Evolutionary conservation across 2,888 invertebrate species (phyloP).

Genomic region (Caenorhabditis sp.): DNA sequence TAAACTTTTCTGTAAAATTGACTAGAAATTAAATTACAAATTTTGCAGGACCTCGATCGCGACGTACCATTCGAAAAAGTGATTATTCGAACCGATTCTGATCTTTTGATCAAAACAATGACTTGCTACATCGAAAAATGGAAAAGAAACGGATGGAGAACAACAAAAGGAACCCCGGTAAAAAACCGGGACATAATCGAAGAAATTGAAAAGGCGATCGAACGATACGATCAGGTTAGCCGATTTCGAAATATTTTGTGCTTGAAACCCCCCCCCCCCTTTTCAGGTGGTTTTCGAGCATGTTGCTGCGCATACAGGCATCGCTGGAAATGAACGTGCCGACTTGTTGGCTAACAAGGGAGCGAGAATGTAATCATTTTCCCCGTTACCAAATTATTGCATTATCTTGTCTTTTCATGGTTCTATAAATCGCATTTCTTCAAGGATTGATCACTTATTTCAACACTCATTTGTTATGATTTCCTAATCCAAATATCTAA

Average conservation of each 20-base stretch:
- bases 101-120: slow-evolving; percentile 82
- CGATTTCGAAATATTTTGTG: not conserved
- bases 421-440: no score
- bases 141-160: slow-evolving; percentile 81
- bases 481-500: not conserved
- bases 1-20: no score
- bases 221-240: no score
- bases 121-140: slow-evolving; percentile 78
- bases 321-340: slow-evolving; percentile 88
- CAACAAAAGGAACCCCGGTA: slow-evolving; percentile 80
- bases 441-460: no score
- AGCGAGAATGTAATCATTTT: slow-evolving; percentile 72
- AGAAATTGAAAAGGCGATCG: no score
- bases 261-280: no score
- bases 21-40: not conserved
- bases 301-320: slow-evolving; percentile 84
- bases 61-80: not conserved
- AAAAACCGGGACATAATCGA: slow-evolving; percentile 86
- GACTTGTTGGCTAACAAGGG: slow-evolving; percentile 85
- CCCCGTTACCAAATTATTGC: no score
- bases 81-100: slow-evolving; percentile 85
- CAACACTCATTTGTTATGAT: no score
- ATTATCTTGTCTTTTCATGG: not conserved
- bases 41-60: not conserved
- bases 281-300: slow-evolving; percentile 82